Base-by-base conservation (phyloP, 1,140 invertebrate species). In the Nixonia krombeini region DNA sequence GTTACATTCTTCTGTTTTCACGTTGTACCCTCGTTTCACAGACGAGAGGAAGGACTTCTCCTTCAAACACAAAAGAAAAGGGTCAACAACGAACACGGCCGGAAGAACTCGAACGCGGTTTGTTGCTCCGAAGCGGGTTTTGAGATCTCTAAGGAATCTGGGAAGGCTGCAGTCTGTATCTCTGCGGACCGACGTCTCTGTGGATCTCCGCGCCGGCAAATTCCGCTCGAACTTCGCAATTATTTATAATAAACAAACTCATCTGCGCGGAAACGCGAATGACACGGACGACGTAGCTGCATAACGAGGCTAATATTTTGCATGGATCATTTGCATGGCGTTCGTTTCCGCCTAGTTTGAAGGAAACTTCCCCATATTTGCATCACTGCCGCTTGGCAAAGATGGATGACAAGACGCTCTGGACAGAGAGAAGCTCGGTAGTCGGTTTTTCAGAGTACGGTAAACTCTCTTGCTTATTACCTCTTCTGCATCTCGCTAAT, bases 21-120 rank as follows among this genome's bases (percentile, higher is more conserved):
- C 3, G 15, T 1, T 15, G 50, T 25, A 29, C 50, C 28, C 28
- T 40, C 17, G 44, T 51, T 31, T 46, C 52, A 46, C 41, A 50
- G 33, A 29, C 46, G 17, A 50, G 55, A 55, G 51, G 51, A 64
- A 26, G 52, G 61, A 63, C 41, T 45, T 50, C 21, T 38, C 6
- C 37, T 52, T 42, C 28, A 50, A 46, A 42, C 15, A 37, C 35
- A 57, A 64, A 63, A 63, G 47, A 63, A 57, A 57, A 64, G 52
- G 49, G 45, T 57, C 46, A 64, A 56, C 46, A 21, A 47, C 61
- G 52, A 64, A 40, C 40, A 64, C 23, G 28, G 12, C 41, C 45
- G 10, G 49, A 26, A 46, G 62, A 57, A 65, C 53, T 44, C 49
- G 23, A 31, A 41, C 21, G 47, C 53, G 42, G 62, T 65, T 57